These are phyloP conservation scores for Drosophila busckii DNA, from an alignment of 1,140 invertebrate species.

Conservation along the genomic window DNA sequence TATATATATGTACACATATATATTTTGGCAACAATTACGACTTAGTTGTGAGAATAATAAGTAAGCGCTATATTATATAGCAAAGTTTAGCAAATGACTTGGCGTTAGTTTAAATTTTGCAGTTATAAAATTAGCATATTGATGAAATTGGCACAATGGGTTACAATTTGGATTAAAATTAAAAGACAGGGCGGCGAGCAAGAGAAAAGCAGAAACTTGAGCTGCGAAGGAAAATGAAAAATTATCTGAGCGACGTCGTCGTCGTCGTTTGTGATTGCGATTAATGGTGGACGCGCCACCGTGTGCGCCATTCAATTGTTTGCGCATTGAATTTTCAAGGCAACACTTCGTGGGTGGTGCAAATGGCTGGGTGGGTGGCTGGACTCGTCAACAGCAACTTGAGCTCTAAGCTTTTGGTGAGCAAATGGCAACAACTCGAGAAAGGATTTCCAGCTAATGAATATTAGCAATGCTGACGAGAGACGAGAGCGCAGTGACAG, in stretches of 20 bases:
- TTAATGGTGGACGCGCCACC: constrained; percentile 50
- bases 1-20: too few relatives aligned
- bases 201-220: constrained; percentile 45
- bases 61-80: too few relatives aligned
- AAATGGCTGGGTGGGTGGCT: not conserved
- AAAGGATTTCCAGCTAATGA: constrained; percentile 67
- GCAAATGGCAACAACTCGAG: constrained; percentile 39
- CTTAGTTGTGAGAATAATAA: too few relatives aligned
- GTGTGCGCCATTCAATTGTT: constrained; percentile 25
- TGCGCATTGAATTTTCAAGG: constrained; percentile 24
- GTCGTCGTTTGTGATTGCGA: constrained; percentile 56
- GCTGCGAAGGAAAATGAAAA: constrained; percentile 54
- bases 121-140: too few relatives aligned
- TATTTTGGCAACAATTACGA: too few relatives aligned
- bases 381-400: constrained; percentile 22
- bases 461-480: constrained; percentile 57
- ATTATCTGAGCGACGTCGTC: constrained; percentile 47
- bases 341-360: not conserved
- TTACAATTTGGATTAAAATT: too few relatives aligned
- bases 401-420: constrained; percentile 30
- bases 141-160: too few relatives aligned
- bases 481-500: too few relatives aligned
- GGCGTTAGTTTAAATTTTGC: too few relatives aligned
- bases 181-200: too few relatives aligned
- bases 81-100: too few relatives aligned